Percentiles rank a stretch among this genome's conserved stretches.
These are phyloP conservation scores for Cephalopachus bancanus DNA, from an alignment of 2,797 vertebrate genomes.

Conservation along the genomic window DNA sequence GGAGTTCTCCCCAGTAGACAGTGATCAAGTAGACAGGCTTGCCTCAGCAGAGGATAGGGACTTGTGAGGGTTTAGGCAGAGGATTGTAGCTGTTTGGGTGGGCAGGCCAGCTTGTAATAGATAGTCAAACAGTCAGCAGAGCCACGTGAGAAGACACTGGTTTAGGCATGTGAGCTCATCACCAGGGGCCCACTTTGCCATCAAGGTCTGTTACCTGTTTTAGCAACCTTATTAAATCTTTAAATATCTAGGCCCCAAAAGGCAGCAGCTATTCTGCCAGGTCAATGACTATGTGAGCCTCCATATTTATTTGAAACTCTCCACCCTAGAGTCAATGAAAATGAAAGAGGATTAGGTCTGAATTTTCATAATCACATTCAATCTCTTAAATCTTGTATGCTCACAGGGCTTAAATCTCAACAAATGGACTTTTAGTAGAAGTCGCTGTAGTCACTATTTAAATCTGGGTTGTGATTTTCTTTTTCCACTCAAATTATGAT, in stretches of 20 bases:
- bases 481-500: background rate
- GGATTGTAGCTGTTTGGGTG: background rate
- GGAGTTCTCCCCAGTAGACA: background rate
- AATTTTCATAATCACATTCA: slow-evolving; percentile 46
- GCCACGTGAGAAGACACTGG: background rate
- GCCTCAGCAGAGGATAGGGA: background rate
- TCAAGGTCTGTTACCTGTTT: background rate
- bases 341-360: background rate
- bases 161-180: background rate
- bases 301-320: slow-evolving; percentile 18
- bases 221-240: slow-evolving; percentile 4
- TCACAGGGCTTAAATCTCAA: slow-evolving; percentile 5
- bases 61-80: background rate
- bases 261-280: background rate
- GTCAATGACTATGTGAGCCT: background rate
- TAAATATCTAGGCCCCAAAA: background rate
- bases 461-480: background rate
- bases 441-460: background rate
- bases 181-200: background rate
- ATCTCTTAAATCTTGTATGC: background rate
- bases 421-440: slow-evolving; percentile 37
- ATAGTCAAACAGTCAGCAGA: background rate
- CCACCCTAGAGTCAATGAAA: background rate
- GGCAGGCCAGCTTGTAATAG: background rate
- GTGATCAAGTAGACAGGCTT: background rate